Evolutionary conservation across 2,797 vertebrate genomes (phyloP), one percentile per base, ranked within the genome.

Genomic region (Pantherophis alleghaniensis): DNA sequence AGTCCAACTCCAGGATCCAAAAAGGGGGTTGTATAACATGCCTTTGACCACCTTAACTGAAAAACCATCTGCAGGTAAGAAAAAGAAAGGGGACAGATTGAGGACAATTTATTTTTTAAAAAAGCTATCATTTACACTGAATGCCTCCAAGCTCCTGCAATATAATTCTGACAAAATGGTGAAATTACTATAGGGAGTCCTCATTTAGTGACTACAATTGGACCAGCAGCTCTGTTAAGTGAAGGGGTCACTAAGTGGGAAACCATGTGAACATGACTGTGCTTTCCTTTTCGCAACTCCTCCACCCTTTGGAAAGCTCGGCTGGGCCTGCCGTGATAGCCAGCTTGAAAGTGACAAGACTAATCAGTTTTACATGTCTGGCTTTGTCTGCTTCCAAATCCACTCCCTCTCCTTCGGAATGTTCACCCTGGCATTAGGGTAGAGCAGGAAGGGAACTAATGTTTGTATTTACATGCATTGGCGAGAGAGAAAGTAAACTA

Each of bases 11-110:
- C 99, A 99, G 3, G 96, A 96, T 92, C 98, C 97, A 0, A 94
- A 98, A 11, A 99, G 83, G 0, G 99, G 99, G 95, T 99, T 99
- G 93, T 99, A 99, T 94, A 98, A 51, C 99, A 99, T 99, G 90
- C 99, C 99, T 28, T 95, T 97, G 94, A 99, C 97, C 0, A 97
- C 97, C 96, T 98, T 98, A 93, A 99, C 98, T 0, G 94, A 98
- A 94, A 99, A 98, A 92, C 98, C 98, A 96, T 98, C 99, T 99
- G 97, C 89, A 95, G 95, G 95, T 95, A 74, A 91, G n/a, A 59
- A 55, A 92, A 7, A 91, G 79, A 59, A 51, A 86, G 42, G 63
- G 37, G 11, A 69, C 28, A 9, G 26, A 60, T 5, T 88, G 14
- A 18, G 9, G 47, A 61, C n/a, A 47, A 74, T 26, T 26, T 61